Evolutionary conservation across 2,113 vertebrate species (phyloP), one percentile per base, ranked within the genome.

Genomic region (Hyperopisus bebe): DNA sequence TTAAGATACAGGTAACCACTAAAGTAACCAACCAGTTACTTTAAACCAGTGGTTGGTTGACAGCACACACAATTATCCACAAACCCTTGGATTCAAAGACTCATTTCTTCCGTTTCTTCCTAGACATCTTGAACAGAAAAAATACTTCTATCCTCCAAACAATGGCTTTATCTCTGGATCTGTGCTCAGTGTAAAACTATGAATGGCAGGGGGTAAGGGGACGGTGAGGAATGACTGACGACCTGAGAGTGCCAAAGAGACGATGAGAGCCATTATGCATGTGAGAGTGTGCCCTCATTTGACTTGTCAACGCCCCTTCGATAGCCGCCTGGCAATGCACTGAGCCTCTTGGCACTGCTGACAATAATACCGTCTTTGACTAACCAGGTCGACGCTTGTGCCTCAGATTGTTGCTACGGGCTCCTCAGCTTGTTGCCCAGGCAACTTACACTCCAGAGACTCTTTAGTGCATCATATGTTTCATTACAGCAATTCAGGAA

Each of bases 361-460:
- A 50, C 24, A 66, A 39, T 66, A 39, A 66, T 13, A 66, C 87
- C 0, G 19, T 53, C 27, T 62, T 39, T 46, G 55, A 58, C 55
- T n/a, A 58, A 55, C 11, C 27, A 27, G 87, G 87, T 46, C 39
- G 39, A 35, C 21, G 3, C 87, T 24, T 39, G 42, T 66, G 35
- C 31, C 87, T n/a, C 35, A 10, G 13, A 19, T 88, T 15, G 86
- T 44, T 44, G 53, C 51, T 53, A 7, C 86, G 9, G 53, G 31
- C 46, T 88, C 86, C 53, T 31, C 51, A 58, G 86, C 86, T 44
- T 46, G 86, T 55, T 58, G 53, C 51, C 86, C 53, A 58, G 86
- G 51, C 53, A 88, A 88, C 86, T 58, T 55, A 58, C 86, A 62
- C 86, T 88, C 53, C 31, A 88, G 51, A 88, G 51, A 35, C 50